Conservation (phyloP, 2,888 invertebrate genomes). For the Diarsia mendica region DNA sequence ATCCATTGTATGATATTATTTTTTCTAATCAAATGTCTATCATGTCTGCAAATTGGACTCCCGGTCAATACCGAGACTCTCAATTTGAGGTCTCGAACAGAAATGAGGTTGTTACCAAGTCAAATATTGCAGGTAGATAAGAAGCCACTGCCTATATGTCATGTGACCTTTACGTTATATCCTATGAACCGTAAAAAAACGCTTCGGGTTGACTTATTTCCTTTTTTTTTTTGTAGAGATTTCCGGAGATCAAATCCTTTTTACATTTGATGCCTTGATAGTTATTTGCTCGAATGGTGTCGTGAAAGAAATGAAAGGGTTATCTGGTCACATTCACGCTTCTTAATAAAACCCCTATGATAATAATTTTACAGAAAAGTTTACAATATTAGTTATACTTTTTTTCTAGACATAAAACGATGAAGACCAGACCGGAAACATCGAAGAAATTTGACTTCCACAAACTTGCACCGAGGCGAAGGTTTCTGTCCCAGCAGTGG, state of each 20-base stretch:
- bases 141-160: not conserved
- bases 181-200: slow-evolving; percentile 24
- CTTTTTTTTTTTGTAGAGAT: slow-evolving; percentile 7
- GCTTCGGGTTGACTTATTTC: slow-evolving; percentile 19
- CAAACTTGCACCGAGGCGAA: not conserved
- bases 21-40: slow-evolving; percentile 3
- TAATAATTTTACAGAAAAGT: not conserved
- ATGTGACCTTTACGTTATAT: slow-evolving; percentile 38
- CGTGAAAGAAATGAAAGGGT: slow-evolving; percentile 2
- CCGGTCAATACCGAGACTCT: too few relatives aligned
- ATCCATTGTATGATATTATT: too few relatives aligned
- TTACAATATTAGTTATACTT: not conserved
- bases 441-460: not conserved
- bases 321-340: not conserved
- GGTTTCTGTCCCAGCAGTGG: not conserved
- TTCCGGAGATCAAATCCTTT: slow-evolving; percentile 9
- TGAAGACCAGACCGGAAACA: not conserved
- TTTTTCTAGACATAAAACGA: not conserved
- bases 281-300: slow-evolving; percentile 10
- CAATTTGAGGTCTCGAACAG: not conserved
- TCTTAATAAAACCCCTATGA: not conserved
- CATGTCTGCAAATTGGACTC: not conserved
- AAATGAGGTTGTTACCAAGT: not conserved
- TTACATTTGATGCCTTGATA: slow-evolving; percentile 17
- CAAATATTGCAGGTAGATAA: slow-evolving; percentile 13